Evolutionary conservation across 2,113 vertebrate species (phyloP).

Genomic region (Zosterops hypoxanthus): DNA sequence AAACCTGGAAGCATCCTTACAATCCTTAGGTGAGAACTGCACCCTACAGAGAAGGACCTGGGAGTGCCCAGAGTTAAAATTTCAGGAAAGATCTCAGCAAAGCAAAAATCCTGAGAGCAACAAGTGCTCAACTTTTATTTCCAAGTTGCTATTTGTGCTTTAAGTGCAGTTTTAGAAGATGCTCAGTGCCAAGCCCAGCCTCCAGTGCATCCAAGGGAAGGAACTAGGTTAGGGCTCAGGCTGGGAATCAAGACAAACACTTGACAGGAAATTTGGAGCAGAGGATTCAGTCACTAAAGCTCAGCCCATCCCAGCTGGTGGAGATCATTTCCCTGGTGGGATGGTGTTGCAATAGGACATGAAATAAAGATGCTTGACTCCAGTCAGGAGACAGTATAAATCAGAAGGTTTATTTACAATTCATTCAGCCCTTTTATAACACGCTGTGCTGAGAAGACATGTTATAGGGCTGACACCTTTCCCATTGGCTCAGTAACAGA

Average conservation of each 20-base stretch:
- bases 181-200: neutral
- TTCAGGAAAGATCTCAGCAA: neutral
- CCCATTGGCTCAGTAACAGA: too few relatives aligned
- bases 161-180: neutral
- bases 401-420: too few relatives aligned
- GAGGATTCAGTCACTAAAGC: neutral
- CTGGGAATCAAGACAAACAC: neutral
- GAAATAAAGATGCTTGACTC: too few relatives aligned
- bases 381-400: too few relatives aligned
- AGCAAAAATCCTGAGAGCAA: neutral
- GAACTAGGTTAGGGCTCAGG: neutral
- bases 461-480: too few relatives aligned
- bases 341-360: neutral
- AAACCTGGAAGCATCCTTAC: neutral
- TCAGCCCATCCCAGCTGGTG: neutral
- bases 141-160: neutral
- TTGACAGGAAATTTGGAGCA: neutral
- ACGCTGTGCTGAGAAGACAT: too few relatives aligned
- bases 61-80: neutral
- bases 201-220: neutral
- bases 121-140: neutral
- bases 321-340: neutral
- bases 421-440: too few relatives aligned
- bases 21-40: neutral
- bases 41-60: neutral